Evolutionary conservation across 2,113 vertebrate species (phyloP), one percentile per base, ranked within the genome.

Genomic region (Holacanthus passer): DNA sequence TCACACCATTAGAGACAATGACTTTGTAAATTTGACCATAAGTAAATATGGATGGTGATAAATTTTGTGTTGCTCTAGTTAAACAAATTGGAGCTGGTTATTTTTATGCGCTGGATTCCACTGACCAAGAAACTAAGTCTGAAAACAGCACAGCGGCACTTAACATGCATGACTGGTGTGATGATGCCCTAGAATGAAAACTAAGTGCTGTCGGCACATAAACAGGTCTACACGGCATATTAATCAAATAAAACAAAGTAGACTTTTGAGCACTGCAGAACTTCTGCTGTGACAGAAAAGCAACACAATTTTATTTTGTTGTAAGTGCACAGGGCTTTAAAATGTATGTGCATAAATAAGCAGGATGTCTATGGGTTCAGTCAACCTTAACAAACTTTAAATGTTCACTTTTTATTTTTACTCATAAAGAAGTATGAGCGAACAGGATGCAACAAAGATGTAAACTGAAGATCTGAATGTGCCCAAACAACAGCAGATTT

Each of bases 151-250:
- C 45, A 22, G 59, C 0, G 2, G 19, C 24, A 31, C 59, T 64
- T 74, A 63, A 50, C n/a, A 53, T 75, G 59, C 47, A 53, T 22
- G 47, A 41, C 59, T 11, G 10, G 59, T 32, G 59, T 52, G n/a
- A 14, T 52, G 32, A 37, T 50, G 31, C 71, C 19, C 22, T 62
- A 7, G 22, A 27, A 62, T 27, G 60, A 7, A 59, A 56, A 56
- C n/a, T 1, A 45, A n/a, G 19, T 16, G 31, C 41, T 60, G 55
- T 35, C 3, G 2, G 56, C 31, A 20, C 31, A 20, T 73, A 50
- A 62, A 63, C 31, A 72, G 19, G 24, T n/a, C 39, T 29, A 55
- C n/a, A 20, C 14, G 1, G 67, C 50, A 41, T 56, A 56, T 41
- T 19, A 56, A 71, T 71, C 9, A 17, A 55, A 41, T 31, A 16